phyloP scores from a whole-genome alignment of 2,797 vertebrate species.

The Chrosomus eos region DNA sequence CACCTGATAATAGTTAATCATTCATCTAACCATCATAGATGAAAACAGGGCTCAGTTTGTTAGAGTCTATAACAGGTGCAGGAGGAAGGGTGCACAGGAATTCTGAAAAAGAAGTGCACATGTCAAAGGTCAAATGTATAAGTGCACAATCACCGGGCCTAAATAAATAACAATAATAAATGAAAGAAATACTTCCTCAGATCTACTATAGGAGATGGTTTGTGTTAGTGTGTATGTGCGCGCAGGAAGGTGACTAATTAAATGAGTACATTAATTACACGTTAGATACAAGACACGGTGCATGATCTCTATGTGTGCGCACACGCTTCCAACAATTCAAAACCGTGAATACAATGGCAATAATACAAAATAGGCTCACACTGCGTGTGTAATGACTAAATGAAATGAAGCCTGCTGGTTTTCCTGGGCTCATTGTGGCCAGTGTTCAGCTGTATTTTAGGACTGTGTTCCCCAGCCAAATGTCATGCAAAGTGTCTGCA shows the following conservation, averaged over 20 bases:
- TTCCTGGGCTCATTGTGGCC: constrained; percentile 31
- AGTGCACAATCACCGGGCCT: constrained; percentile 75
- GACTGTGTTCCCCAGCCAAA: constrained; percentile 47
- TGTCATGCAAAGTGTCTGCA: constrained; percentile 55
- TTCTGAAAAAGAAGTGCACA: constrained; percentile 73
- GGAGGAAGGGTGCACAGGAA: constrained; percentile 39
- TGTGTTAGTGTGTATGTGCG: neutral
- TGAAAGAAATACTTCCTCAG: constrained; percentile 73
- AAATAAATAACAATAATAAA: constrained; percentile 59
- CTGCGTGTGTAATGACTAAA: constrained; percentile 32
- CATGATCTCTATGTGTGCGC: neutral
- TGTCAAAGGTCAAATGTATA: constrained; percentile 82
- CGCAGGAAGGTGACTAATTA: constrained; percentile 24
- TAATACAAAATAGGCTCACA: constrained; percentile 23
- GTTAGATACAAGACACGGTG: constrained; percentile 15
- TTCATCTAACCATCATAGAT: constrained; percentile 60
- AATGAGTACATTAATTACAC: constrained; percentile 19
- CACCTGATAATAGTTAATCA: constrained; percentile 68
- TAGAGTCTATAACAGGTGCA: constrained; percentile 52
- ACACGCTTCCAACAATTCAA: constrained; percentile 5
- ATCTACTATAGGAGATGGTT: neutral
- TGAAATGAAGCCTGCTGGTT: constrained; percentile 34
- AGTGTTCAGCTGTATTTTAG: constrained; percentile 44
- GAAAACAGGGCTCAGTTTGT: constrained; percentile 32
- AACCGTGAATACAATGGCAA: constrained; percentile 19